Evolutionary conservation across 2,797 vertebrate species (phyloP).

Genomic region (Australoheros facetus): DNA sequence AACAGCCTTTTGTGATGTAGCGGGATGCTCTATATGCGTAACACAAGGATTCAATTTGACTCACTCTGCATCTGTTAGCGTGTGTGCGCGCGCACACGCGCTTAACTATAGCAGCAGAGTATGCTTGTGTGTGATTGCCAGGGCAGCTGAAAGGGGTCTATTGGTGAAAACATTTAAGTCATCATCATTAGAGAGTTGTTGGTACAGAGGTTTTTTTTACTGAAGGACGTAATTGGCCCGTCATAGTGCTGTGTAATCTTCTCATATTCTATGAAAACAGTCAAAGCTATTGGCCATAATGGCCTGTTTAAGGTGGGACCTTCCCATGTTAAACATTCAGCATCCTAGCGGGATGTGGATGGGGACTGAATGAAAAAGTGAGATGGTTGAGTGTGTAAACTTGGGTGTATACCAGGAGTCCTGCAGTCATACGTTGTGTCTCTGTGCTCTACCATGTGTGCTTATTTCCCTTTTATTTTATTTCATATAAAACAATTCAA

Average conservation of each 20-base stretch:
- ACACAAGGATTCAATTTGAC: conserved; percentile 85
- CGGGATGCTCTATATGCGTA: conserved; percentile 74
- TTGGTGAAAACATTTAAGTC: conserved; percentile 89
- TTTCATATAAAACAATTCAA: conserved; percentile 15
- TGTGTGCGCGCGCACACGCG: conserved; percentile 34
- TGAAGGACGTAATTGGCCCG: conserved; percentile 86
- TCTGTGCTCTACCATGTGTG: conserved; percentile 16
- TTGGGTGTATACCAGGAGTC: conserved; percentile 36
- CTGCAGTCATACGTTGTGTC: conserved; percentile 39
- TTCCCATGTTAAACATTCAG: conserved; percentile 76
- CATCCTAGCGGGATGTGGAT: conserved; percentile 37
- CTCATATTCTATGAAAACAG: conserved; percentile 80
- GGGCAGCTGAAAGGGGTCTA: conserved; percentile 75
- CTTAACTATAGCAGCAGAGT: conserved; percentile 46
- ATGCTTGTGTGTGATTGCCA: conserved; percentile 59
- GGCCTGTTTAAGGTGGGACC: conserved; percentile 70
- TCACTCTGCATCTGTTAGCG: conserved; percentile 66
- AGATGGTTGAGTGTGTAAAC: conserved; percentile 20
- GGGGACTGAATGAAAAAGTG: conserved; percentile 12
- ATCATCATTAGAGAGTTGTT: conserved; percentile 86
- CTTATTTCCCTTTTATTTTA: conserved; percentile 44
- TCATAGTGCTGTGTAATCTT: conserved; percentile 83
- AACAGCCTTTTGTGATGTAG: conserved; percentile 83
- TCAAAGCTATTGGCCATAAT: conserved; percentile 69
- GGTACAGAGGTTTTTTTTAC: conserved; percentile 88